Conservation (phyloP, 2,888 invertebrate species). For the Crematogaster levior region DNA sequence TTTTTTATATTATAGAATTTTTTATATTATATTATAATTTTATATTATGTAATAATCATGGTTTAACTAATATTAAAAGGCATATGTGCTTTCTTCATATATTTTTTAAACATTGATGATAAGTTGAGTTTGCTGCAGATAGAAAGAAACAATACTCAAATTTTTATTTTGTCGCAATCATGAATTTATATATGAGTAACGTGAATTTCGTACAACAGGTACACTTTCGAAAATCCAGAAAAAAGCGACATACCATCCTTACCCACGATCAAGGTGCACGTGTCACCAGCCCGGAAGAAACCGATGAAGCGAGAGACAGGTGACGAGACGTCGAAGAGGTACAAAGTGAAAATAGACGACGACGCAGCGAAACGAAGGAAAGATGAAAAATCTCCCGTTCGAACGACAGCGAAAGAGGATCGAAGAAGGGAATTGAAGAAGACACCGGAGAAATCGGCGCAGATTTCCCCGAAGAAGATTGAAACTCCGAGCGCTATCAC, state of each 20-base stretch:
- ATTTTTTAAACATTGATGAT: not conserved
- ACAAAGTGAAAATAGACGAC: constrained; percentile 16
- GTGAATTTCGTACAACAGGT: constrained; percentile 62
- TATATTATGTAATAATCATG: too few relatives aligned
- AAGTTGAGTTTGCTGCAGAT: not conserved
- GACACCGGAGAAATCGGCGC: not conserved
- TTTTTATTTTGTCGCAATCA: not conserved
- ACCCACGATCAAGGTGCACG: constrained; percentile 77
- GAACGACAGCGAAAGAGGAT: not conserved
- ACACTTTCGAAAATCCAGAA: constrained; percentile 76
- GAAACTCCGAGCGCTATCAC: constrained; percentile 1
- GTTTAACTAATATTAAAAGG: too few relatives aligned
- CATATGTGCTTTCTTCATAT: too few relatives aligned
- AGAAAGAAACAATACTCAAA: not conserved
- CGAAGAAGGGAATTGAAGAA: constrained; percentile 1
- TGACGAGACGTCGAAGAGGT: constrained; percentile 5
- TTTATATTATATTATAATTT: too few relatives aligned
- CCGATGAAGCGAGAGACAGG: constrained; percentile 15
- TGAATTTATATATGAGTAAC: not conserved
- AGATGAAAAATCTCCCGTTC: constrained; percentile 19
- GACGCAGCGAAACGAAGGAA: constrained; percentile 7
- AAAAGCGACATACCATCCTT: constrained; percentile 67
- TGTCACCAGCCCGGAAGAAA: constrained; percentile 73
- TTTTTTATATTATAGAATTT: too few relatives aligned
- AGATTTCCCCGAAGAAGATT: constrained; percentile 26